Evolutionary conservation across 2,113 vertebrate species (phyloP).

Genomic region (Entelurus aequoreus): DNA sequence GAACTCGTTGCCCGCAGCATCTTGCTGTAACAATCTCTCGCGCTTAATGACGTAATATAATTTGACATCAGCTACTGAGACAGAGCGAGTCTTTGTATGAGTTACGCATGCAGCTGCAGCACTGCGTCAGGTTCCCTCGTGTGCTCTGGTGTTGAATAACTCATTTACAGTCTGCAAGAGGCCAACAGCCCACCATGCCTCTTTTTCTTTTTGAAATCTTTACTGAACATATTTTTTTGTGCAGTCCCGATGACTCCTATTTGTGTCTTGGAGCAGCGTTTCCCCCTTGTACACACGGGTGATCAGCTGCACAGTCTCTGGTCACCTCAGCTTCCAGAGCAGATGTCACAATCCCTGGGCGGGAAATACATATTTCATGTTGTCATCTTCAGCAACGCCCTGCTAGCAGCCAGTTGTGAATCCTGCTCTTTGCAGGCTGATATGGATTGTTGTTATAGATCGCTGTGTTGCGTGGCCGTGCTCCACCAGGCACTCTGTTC

Average conservation of each 20-base stretch:
- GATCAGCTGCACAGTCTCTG: conserved; percentile 1
- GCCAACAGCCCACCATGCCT: neutral
- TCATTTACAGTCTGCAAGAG: neutral
- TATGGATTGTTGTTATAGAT: conserved; percentile 43
- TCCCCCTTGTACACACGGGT: conserved; percentile 16
- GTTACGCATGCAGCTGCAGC: neutral
- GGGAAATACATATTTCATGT: neutral
- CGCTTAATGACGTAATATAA: conserved; percentile 4
- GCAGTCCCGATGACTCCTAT: conserved; percentile 24
- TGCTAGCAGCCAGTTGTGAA: conserved; percentile 3
- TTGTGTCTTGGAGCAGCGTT: conserved; percentile 8
- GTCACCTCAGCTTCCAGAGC: conserved; percentile 4
- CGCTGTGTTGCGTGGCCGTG: neutral
- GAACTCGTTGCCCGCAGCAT: neutral
- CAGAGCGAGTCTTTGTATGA: neutral
- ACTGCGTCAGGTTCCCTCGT: neutral
- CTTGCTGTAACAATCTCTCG: neutral
- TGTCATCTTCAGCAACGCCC: neutral
- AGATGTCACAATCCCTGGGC: conserved; percentile 2
- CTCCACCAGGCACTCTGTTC: conserved; percentile 36
- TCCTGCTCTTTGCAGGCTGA: conserved; percentile 1
- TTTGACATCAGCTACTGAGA: neutral
- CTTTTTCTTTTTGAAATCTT: neutral
- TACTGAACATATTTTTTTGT: neutral
- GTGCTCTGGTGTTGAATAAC: neutral